A percentile compares a stretch with the other conserved stretches of the same genome.
Evolutionary conservation across 2,888 invertebrate genomes (phyloP).

Genomic region (Ellobium chinense): DNA sequence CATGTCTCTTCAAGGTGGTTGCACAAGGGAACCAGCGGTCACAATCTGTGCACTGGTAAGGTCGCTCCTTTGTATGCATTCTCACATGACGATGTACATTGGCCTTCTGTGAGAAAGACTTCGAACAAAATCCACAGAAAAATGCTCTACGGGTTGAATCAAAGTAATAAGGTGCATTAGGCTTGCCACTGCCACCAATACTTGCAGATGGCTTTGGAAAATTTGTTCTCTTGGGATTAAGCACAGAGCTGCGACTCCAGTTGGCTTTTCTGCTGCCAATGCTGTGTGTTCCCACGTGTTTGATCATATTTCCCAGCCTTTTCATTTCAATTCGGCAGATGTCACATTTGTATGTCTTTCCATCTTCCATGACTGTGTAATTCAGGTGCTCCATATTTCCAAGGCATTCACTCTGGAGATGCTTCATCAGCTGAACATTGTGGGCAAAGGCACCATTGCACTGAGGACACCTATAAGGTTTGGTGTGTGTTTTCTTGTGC

Average conservation of each 20-base stretch:
- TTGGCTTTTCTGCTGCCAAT: background rate
- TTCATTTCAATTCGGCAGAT: conserved; percentile 48
- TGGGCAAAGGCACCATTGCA: conserved; percentile 47
- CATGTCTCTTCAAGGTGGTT: conserved; percentile 27
- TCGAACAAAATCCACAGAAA: conserved; percentile 38
- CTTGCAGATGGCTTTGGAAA: background rate
- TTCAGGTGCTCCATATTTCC: conserved; percentile 36
- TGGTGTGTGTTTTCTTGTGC: conserved; percentile 43
- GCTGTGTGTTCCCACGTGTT: conserved; percentile 43
- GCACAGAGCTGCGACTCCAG: conserved; percentile 14
- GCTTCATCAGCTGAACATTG: conserved; percentile 45
- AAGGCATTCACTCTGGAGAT: conserved; percentile 38
- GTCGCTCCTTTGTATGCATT: conserved; percentile 34
- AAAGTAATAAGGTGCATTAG: conserved; percentile 27
- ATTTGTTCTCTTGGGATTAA: background rate
- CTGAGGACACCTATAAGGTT: conserved; percentile 41
- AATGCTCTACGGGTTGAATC: conserved; percentile 24
- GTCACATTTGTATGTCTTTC: conserved; percentile 41
- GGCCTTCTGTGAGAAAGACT: conserved; percentile 31
- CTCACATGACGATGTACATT: conserved; percentile 32
- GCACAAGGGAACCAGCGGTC: conserved; percentile 19
- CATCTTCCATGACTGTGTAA: conserved; percentile 44
- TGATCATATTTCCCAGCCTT: conserved; percentile 48
- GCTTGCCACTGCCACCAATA: conserved; percentile 1
- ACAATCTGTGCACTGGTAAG: conserved; percentile 33